These are phyloP conservation scores for Alexandromys fortis DNA, from an alignment of 2,113 vertebrate species.

Conservation along the genomic window DNA sequence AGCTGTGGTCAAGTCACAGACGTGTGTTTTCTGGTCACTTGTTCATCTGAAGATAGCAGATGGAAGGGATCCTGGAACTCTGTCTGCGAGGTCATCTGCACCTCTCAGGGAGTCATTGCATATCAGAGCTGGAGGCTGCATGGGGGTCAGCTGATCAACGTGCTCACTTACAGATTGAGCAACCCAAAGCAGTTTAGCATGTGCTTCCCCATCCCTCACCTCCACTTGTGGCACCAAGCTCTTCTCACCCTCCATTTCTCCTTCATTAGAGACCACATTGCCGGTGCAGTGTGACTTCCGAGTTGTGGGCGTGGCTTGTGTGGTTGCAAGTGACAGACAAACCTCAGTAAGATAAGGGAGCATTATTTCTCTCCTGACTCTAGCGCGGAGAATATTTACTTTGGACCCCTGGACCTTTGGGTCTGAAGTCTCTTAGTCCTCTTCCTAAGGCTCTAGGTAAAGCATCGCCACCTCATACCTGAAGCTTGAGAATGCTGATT, in stretches of 20 bases:
- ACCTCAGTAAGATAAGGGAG: not conserved
- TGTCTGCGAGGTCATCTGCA: not conserved
- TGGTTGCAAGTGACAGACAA: not conserved
- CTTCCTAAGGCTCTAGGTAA: not conserved
- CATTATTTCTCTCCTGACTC: not conserved
- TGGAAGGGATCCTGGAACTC: not conserved
- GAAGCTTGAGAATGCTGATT: not conserved
- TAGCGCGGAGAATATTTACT: too few species aligned
- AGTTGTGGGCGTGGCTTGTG: not conserved
- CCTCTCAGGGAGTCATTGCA: not conserved
- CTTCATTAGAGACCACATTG: not conserved
- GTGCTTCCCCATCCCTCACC: not conserved
- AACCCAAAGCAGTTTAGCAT: not conserved
- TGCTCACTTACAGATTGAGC: not conserved
- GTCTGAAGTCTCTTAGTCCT: not conserved
- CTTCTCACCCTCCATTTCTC: not conserved
- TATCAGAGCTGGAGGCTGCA: not conserved
- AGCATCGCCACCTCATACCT: not conserved
- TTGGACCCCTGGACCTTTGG: not conserved
- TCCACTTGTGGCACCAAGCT: not conserved
- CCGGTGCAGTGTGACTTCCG: not conserved
- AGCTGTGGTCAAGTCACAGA: not conserved
- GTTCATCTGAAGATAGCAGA: not conserved
- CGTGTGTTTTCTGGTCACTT: not conserved
- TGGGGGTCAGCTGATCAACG: not conserved